Evolutionary conservation across 2,797 vertebrate species (phyloP), one percentile per base, ranked within the genome.

Genomic region (Lepidocolaptes lacrymiger): DNA sequence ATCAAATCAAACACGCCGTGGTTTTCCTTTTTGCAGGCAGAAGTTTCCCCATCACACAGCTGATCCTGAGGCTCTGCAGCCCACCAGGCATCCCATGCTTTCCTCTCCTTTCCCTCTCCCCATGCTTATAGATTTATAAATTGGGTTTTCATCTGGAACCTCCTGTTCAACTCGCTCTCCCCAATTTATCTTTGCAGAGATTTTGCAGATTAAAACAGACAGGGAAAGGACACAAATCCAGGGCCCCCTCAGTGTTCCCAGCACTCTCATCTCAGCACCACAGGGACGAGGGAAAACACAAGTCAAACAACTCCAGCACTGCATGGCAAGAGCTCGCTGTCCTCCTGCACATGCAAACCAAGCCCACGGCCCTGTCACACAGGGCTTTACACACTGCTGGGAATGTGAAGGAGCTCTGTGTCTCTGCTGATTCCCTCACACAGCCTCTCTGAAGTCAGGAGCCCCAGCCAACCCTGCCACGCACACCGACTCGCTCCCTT

Each of bases 391-490:
- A 19, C 54, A 2, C 36, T 76, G 6, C 63, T 34, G 46, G 63
- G 90, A 68, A 34, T n/a, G 32, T 2, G 62, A 67, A 68, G 20
- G 22, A 88, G 83, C 76, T 83, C 52, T 52, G 82, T 12, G 76
- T 84, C 84, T 88, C 82, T 28, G 49, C 49, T 51, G 49, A 27
- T 28, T 51, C 49, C 49, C 49, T 28, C 49, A 10, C 49, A 16
- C 26, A 27, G 49, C 15, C 49, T 52, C 82, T 36, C 54, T 11
- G 69, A 63, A 94, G 87, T 13, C 80, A 17, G 72, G 44, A 79
- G 87, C 48, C 94, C 93, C 87, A 95, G 91, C 71, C 91, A 85
- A 52, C 79, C 87, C 89, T 19, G 46, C 92, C 62, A 32, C 7
- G 9, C 61, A 44, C 34, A 12, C 66, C 27, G 67, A 44, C 91